Evolutionary conservation across 1,140 invertebrate species (phyloP).

Genomic region (Eumeta japonica): DNA sequence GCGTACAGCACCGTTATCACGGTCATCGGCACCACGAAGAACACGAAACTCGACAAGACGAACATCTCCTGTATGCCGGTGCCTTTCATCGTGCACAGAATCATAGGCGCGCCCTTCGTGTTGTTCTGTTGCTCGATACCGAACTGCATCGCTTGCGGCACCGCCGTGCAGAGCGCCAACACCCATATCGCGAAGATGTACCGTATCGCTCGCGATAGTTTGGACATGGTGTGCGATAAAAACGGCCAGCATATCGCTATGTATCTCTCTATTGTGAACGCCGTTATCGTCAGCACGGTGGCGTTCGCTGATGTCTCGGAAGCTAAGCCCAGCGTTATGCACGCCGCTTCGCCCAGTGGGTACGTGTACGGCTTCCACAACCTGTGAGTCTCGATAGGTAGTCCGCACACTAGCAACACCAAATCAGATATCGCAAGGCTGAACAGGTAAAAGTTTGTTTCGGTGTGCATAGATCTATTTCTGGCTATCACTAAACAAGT

Average conservation of each 20-base stretch:
- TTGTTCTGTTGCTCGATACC: conserved; percentile 60
- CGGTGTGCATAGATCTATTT: conserved; percentile 81
- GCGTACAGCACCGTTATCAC: conserved; percentile 72
- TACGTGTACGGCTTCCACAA: conserved; percentile 79
- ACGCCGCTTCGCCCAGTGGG: conserved; percentile 73
- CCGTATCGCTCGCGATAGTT: conserved; percentile 69
- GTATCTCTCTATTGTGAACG: conserved; percentile 93
- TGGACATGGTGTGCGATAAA: conserved; percentile 81
- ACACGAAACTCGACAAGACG: conserved; percentile 71
- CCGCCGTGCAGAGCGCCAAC: conserved; percentile 69
- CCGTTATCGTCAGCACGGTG: conserved; percentile 89
- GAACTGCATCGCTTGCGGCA: conserved; percentile 78
- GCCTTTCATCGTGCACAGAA: conserved; percentile 60
- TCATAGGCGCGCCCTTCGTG: too few species aligned
- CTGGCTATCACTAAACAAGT: conserved; percentile 82
- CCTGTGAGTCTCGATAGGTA: conserved; percentile 76
- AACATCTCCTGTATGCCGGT: conserved; percentile 64
- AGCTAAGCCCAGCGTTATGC: conserved; percentile 71
- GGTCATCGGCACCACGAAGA: conserved; percentile 77
- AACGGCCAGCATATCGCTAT: conserved; percentile 93
- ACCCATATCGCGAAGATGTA: conserved; percentile 73
- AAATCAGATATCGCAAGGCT: conserved; percentile 86
- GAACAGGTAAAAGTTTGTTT: conserved; percentile 85
- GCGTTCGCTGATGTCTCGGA: conserved; percentile 87
- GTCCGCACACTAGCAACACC: conserved; percentile 71